phyloP scores from a whole-genome alignment of 2,888 invertebrate species.

The Synergus laeviventris region DNA sequence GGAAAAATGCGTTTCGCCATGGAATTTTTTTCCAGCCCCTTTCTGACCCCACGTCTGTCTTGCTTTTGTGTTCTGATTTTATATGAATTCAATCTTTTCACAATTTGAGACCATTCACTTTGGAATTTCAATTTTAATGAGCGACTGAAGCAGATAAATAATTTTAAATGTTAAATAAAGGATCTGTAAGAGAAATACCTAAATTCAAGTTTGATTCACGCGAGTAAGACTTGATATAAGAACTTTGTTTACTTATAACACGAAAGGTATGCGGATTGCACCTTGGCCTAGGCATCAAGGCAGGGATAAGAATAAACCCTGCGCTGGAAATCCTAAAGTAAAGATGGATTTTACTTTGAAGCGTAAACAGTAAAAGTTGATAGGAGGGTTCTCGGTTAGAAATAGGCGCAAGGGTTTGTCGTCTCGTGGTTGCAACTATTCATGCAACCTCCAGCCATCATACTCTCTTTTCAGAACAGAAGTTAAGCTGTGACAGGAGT shows the following conservation, averaged over 20 bases:
- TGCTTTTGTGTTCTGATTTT: too few species aligned
- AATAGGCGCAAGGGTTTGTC: not conserved
- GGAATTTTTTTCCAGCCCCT: not conserved
- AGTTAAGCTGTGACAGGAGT: constrained; percentile 59
- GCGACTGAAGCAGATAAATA: too few species aligned
- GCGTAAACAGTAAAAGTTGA: constrained; percentile 7
- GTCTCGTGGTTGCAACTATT: constrained; percentile 17
- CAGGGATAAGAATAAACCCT: constrained; percentile 30
- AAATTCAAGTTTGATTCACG: constrained; percentile 11
- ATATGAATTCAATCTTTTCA: too few species aligned
- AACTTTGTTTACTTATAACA: constrained; percentile 3
- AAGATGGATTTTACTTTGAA: constrained; percentile 23
- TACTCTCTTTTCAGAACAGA: constrained; percentile 41
- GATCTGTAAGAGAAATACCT: too few species aligned
- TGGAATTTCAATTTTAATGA: not conserved
- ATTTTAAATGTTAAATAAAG: too few species aligned
- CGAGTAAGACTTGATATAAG: not conserved
- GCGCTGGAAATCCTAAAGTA: constrained; percentile 23
- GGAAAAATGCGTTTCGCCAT: not conserved
- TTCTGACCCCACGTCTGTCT: not conserved
- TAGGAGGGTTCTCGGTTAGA: not conserved
- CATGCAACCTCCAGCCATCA: constrained; percentile 26
- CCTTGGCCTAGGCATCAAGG: constrained; percentile 3
- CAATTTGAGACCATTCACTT: not conserved
- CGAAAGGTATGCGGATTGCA: not conserved